A percentile compares a stretch with the other conserved stretches of the same genome.
These are phyloP conservation scores for Malacoraja senta DNA, from an alignment of 2,797 vertebrate species.

Conservation along the genomic window DNA sequence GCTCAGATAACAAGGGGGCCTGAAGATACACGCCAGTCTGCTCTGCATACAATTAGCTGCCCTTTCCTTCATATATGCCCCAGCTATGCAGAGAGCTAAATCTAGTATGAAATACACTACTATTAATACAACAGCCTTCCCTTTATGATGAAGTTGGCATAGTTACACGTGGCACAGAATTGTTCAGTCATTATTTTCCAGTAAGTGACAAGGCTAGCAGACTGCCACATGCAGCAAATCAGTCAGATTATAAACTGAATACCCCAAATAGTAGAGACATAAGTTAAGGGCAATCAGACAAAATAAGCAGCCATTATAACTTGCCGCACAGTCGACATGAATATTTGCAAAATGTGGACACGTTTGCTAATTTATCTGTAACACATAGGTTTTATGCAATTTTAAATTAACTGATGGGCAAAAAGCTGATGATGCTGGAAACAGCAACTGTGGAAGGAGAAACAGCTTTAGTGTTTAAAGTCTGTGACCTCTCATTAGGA, in stretches of 20 bases:
- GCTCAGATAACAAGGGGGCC: not conserved
- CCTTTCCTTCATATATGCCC: not conserved
- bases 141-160: not conserved
- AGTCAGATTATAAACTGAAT: not conserved
- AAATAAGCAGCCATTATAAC: not conserved
- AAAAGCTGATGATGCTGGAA: no score
- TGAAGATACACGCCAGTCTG: not conserved
- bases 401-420: not conserved
- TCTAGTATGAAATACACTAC: conserved; percentile 3
- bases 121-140: conserved; percentile 24
- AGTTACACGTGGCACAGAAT: not conserved
- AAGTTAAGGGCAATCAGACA: not conserved
- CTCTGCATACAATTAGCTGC: not conserved
- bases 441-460: no score
- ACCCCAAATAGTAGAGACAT: not conserved
- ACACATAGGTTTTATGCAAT: no score
- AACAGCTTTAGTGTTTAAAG: no score
- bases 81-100: not conserved
- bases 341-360: not conserved
- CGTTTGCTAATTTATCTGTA: not conserved
- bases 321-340: not conserved
- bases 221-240: not conserved
- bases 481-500: no score
- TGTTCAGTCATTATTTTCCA: not conserved
- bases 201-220: not conserved